A percentile compares a stretch with the other conserved stretches of the same genome.
Evolutionary conservation across 1,140 invertebrate genomes (phyloP).

Genomic region (Calosoma granatense): DNA sequence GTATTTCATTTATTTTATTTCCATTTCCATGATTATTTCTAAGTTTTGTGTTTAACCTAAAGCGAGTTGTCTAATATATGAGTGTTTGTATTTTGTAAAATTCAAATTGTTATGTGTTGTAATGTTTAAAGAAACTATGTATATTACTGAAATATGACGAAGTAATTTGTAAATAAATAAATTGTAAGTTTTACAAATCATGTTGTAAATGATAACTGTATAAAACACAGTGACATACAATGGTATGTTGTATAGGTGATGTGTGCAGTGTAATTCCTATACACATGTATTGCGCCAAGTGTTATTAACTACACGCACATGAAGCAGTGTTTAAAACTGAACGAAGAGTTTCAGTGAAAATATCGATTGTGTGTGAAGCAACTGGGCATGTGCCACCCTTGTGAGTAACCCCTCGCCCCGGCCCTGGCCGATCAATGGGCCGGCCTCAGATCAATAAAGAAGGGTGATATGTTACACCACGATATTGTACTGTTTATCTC

Average conservation of each 20-base stretch:
- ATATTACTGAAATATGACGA: too few relatives aligned
- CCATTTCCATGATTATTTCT: neutral
- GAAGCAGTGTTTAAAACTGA: slow-evolving; percentile 1
- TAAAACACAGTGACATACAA: neutral
- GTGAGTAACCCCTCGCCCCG: slow-evolving; percentile 17
- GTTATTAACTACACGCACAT: slow-evolving; percentile 5
- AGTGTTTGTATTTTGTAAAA: neutral
- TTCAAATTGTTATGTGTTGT: neutral
- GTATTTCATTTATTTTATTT: neutral
- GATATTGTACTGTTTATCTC: too few relatives aligned
- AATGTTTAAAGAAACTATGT: neutral
- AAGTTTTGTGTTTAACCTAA: neutral
- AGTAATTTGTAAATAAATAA: too few relatives aligned
- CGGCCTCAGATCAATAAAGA: slow-evolving; percentile 18
- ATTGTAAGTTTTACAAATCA: neutral
- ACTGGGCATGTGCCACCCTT: slow-evolving; percentile 22
- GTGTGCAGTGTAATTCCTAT: neutral
- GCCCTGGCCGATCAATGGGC: slow-evolving; percentile 21
- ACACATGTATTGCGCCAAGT: slow-evolving; percentile 1
- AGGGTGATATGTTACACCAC: slow-evolving; percentile 1
- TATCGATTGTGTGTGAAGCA: slow-evolving; percentile 8
- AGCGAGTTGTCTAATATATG: neutral
- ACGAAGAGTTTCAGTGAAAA: slow-evolving; percentile 17
- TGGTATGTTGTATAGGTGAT: neutral
- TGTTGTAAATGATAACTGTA: neutral